Percentiles rank a stretch among this genome's conserved stretches.
Evolutionary conservation across 2,113 vertebrate genomes (phyloP).

Genomic region (Sturnira hondurensis): DNA sequence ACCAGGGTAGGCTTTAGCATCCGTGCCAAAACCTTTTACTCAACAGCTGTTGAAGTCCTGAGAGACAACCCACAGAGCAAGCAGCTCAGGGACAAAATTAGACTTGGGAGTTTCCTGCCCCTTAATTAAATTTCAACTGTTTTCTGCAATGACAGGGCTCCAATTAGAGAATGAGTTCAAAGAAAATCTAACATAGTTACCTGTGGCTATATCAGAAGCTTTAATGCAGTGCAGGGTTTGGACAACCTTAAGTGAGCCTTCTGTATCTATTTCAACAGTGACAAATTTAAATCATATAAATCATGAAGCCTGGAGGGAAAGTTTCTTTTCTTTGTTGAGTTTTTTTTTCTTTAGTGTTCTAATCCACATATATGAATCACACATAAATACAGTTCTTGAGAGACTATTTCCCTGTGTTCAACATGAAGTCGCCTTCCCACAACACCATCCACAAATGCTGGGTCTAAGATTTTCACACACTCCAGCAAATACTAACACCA

Average conservation of each 20-base stretch:
- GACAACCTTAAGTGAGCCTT: neutral
- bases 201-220: neutral
- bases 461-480: neutral
- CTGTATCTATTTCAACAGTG: neutral
- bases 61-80: neutral
- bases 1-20: neutral
- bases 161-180: conserved; percentile 1
- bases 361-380: conserved; percentile 45
- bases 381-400: neutral
- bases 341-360: conserved; percentile 37
- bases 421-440: neutral
- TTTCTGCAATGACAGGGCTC: conserved; percentile 32
- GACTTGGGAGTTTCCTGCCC: conserved; percentile 32
- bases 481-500: neutral
- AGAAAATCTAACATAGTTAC: neutral
- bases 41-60: neutral
- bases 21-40: neutral
- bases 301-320: neutral
- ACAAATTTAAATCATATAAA: conserved; percentile 35
- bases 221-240: neutral
- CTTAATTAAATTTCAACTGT: conserved; percentile 50
- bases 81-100: conserved; percentile 34
- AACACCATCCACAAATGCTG: conserved; percentile 2
- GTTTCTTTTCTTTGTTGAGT: conserved; percentile 38
- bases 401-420: conserved; percentile 24